Evolutionary conservation across 2,888 invertebrate species (phyloP).

Genomic region (Cryptophagus acutangulus): DNA sequence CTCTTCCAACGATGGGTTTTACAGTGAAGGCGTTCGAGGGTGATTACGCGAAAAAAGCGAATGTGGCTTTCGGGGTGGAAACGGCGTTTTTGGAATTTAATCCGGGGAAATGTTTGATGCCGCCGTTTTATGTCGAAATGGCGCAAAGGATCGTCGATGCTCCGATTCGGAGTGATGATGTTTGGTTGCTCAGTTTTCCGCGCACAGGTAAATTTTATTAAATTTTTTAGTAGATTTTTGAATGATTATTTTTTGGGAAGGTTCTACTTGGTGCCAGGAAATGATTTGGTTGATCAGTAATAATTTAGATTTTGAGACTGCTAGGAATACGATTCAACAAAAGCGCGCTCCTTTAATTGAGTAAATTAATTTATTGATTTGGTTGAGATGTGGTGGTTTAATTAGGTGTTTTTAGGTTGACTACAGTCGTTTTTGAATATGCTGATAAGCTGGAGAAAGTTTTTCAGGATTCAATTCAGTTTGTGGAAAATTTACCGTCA

Average conservation of each 20-base stretch:
- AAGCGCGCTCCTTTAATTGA: constrained; percentile 74
- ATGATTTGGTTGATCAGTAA: constrained; percentile 88
- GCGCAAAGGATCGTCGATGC: constrained; percentile 68
- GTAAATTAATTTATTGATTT: constrained; percentile 31
- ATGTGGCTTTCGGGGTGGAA: constrained; percentile 63
- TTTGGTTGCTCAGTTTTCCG: constrained; percentile 85
- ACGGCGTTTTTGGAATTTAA: constrained; percentile 68
- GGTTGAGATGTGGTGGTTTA: not conserved
- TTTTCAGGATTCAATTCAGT: constrained; percentile 69
- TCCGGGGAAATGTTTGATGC: constrained; percentile 66
- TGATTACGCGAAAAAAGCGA: constrained; percentile 50
- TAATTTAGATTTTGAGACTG: constrained; percentile 70
- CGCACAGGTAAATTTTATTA: constrained; percentile 65
- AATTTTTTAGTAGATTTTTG: constrained; percentile 1
- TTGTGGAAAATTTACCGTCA: constrained; percentile 59
- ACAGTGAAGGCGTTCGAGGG: constrained; percentile 25
- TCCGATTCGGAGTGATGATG: constrained; percentile 68
- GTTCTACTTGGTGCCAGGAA: constrained; percentile 91
- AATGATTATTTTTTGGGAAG: constrained; percentile 45
- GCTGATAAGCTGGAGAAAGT: constrained; percentile 29
- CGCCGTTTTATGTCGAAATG: constrained; percentile 63
- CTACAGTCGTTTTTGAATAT: constrained; percentile 26
- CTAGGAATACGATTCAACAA: constrained; percentile 55
- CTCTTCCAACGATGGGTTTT: constrained; percentile 21
- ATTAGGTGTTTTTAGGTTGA: constrained; percentile 24